Base-by-base conservation (phyloP, 2,888 invertebrate genomes). In the Chloroclysta siterata region DNA sequence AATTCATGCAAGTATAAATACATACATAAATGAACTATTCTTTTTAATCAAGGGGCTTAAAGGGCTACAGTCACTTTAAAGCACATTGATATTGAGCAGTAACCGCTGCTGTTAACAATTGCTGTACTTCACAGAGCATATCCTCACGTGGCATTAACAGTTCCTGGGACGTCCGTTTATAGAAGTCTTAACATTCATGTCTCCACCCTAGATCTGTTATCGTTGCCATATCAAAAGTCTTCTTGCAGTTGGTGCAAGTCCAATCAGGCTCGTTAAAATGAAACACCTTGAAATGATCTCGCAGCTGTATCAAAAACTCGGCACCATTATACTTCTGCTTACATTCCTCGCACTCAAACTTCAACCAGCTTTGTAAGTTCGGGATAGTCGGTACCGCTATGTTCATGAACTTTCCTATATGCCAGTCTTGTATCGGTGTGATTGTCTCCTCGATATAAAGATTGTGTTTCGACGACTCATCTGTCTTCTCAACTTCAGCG, bases 391-490 rank as follows among this genome's bases (percentile, higher is more conserved):
- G 5, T 4, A 3, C 0, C 0, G 41, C 10, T 4, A 48, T 36
- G 0, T 57, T 57, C 0, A 73, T 15, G 42, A 48, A 48, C 36
- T 75, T 79, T 0, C 61, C 65, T 0, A 84, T 42, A 13, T 62
- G 47, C 1, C 79, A 72, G 1, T 65, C 17, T 22, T 75, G 73
- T 10, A 71, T 68, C 0, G 89, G 89, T 0, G 70, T 55, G 0
- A 83, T 8, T 0, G 72, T 76, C 60, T 90, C 90, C 65, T 88
- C 78, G 0, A 90, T 52, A 33, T 83, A 83, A 4, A 89, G 62
- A 63, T 89, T 85, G 53, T 81, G 41, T 0, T 22, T 3, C 81
- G 8, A 73, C 66, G 0, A 54, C 0, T 41, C 5, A 0, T 2
- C 15, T 0, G 0, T 36, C 0, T 22, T 36, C 0, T 22, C 58